Evolutionary conservation across 1,140 invertebrate genomes (phyloP), one percentile per base, ranked within the genome.

Genomic region (Grapholita molesta): DNA sequence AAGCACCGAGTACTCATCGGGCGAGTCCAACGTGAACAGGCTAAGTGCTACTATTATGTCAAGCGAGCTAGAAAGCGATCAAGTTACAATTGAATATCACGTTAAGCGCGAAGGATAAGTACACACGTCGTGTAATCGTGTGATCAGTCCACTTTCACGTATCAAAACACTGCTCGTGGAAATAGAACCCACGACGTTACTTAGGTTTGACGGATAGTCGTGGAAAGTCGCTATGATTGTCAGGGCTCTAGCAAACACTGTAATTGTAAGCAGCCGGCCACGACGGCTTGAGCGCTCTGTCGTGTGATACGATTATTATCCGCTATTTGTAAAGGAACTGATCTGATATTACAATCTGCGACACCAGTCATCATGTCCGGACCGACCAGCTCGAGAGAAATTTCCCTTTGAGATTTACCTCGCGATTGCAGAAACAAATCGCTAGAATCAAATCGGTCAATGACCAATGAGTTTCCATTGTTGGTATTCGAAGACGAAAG

Each of bases 61-160:
- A 64, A 64, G 67, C 55, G 64, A 55, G 66, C 66, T 67, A 77
- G 79, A 84, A 80, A 84, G 78, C 74, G 68, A 80, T 79, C 76
- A 70, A 73, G 73, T 80, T 78, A 78, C 80, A 77, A 83, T 82
- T 82, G 78, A 83, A 83, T 83, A 80, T 82, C 73, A 75, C 73
- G 73, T 77, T 75, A 66, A 68, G 55, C 75, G 75, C 79, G 70
- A 77, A 81, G 74, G 75, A 82, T 80, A 72, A 77, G 69, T 70
- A 78, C 75, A 76, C 74, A 72, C 77, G 73, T 76, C 76, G 70
- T 75, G 73, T 74, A 73, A 76, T 77, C 74, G 73, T 70, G 73
- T 74, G 73, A 77, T 80, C 76, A 78, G 70, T 73, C 78, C 72
- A 75, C 78, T 82, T 82, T 82, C 82, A 75, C 78, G 77, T 67